Evolutionary conservation across 2,113 vertebrate genomes (phyloP), one percentile per base, ranked within the genome.

Genomic region (Phasianus colchicus): DNA sequence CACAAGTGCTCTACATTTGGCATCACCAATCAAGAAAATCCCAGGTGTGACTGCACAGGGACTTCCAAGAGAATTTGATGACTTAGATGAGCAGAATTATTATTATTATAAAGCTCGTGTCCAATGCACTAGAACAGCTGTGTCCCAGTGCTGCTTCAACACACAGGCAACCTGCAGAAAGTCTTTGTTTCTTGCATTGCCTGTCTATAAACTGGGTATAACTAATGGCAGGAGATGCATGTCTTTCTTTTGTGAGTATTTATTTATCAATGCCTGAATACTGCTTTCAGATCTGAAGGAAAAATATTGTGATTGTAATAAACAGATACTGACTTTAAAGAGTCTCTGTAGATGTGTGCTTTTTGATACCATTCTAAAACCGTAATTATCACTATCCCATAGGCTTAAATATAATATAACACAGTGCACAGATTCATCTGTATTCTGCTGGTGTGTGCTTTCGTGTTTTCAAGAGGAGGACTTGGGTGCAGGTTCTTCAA

Each of bases 321-420:
- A 95, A 94, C 90, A 96, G 93, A 94, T 92, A 95, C 93, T 94
- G 93, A 96, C 92, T 94, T 96, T 93, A 95, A 96, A 95, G 95
- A 81, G 83, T 88, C 90, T 96, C 95, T 67, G 43, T 61, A 96
- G 93, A 90, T 96, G 88, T 83, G 80, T 74, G 93, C 93, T 96
- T 95, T 96, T 95, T 95, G 95, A 96, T 95, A 93, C 93, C 90
- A 67, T 95, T 95, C 90, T 96, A 92, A 88, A 96, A 83, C 86
- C 20, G 42, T 92, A 95, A 96, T 96, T 96, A 96, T 94, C 86
- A 81, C 73, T 75, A 93, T 92, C 93, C 93, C 95, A 95, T 81
- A 96, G 92, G 93, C 96, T 95, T 90, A 83, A 88, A 94, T 90
- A 88, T 75, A 94, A 86, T 95, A 92, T 94, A 80, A 75, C 92